A percentile compares a stretch with the other conserved stretches of the same genome.
Conservation (phyloP, 2,888 invertebrate genomes). For the Nomada hirtipes region DNA sequence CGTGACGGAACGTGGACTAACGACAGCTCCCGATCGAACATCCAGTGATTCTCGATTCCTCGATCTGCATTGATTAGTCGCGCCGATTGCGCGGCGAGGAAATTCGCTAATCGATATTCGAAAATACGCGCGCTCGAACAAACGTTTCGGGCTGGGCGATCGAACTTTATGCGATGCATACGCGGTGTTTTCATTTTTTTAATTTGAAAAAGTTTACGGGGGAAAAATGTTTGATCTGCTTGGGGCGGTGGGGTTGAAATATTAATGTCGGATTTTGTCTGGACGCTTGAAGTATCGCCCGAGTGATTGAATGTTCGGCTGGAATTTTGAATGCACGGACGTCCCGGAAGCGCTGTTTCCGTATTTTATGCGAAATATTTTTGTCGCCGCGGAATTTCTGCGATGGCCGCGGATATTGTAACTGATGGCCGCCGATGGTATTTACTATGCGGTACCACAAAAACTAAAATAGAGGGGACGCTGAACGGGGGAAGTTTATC, state of each 20-base stretch:
- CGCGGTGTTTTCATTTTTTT: no score
- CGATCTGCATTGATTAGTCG: background rate
- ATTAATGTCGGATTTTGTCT: constrained; percentile 6
- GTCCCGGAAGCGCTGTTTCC: background rate
- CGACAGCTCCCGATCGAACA: background rate
- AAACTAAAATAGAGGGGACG: background rate
- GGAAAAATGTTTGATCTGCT: background rate
- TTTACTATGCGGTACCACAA: constrained; percentile 9
- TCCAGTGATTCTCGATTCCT: background rate
- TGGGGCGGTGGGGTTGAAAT: background rate
- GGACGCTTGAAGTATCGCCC: background rate
- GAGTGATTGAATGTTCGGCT: constrained; percentile 12
- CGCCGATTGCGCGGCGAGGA: no score
- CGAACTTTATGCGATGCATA: no score
- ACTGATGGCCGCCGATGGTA: constrained; percentile 7
- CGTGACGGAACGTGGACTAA: background rate
- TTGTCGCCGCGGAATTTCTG: constrained; percentile 14
- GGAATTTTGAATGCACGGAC: constrained; percentile 7
- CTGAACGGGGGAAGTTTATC: constrained; percentile 15
- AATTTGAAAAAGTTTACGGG: no score
- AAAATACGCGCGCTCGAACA: no score
- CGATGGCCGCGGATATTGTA: constrained; percentile 27
- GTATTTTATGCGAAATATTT: constrained; percentile 35
- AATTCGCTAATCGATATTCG: no score
- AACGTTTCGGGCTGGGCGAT: no score